Conservation (phyloP, 2,888 invertebrate genomes). For the Sepiola atlantica region DNA sequence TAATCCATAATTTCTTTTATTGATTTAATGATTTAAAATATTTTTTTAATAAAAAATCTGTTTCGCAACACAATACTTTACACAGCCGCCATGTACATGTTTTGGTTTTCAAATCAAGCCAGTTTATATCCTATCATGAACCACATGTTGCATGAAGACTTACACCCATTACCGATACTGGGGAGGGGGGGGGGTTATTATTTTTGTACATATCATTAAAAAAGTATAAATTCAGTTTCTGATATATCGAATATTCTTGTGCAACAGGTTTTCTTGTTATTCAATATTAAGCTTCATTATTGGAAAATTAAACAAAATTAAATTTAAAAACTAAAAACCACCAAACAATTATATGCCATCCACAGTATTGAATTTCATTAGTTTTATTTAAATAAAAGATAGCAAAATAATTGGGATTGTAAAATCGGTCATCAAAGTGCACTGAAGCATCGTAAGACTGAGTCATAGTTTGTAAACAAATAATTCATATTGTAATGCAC, state of each 20-base stretch:
- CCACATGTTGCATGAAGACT: neutral
- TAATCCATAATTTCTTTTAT: neutral
- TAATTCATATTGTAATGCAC: too few relatives aligned
- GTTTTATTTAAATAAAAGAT: too few relatives aligned
- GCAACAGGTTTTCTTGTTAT: neutral
- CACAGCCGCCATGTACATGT: neutral
- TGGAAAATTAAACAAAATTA: too few relatives aligned
- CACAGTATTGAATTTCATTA: too few relatives aligned
- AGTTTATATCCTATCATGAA: neutral
- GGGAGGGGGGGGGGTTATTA: neutral
- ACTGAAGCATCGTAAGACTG: too few relatives aligned
- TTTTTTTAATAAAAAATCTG: neutral
- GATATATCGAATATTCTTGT: neutral
- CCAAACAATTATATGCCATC: too few relatives aligned
- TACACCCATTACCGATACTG: neutral
- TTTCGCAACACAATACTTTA: neutral
- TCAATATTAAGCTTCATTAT: neutral
- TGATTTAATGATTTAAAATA: neutral
- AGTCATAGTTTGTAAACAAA: too few relatives aligned
- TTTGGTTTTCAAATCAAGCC: neutral
- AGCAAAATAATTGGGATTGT: too few relatives aligned
- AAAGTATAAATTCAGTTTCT: neutral
- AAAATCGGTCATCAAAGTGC: too few relatives aligned
- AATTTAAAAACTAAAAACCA: too few relatives aligned
- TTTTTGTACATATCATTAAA: neutral